Conservation (phyloP, 2,113 vertebrate genomes). For the Nothoprocta perdicaria region DNA sequence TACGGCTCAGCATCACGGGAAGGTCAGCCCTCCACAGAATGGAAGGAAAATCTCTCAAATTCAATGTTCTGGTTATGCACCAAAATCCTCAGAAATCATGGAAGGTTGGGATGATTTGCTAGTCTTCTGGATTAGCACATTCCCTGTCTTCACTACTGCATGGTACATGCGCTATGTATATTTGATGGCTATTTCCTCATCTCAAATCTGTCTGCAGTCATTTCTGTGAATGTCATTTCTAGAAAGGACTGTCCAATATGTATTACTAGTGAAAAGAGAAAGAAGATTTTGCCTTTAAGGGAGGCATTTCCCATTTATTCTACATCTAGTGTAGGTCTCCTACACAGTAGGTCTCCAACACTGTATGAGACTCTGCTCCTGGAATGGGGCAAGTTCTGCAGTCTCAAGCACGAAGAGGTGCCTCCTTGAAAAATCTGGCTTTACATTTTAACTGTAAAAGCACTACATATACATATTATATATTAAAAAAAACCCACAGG, state of each 20-base stretch:
- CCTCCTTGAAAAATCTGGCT: neutral
- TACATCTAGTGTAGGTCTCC: neutral
- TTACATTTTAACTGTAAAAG: neutral
- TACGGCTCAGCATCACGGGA: neutral
- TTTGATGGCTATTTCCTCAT: neutral
- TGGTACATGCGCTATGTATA: neutral
- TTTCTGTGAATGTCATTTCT: neutral
- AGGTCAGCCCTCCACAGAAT: neutral
- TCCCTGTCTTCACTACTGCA: neutral
- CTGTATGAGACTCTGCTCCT: neutral
- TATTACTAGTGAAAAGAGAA: neutral
- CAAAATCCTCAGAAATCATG: neutral
- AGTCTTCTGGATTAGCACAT: neutral
- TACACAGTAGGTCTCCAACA: neutral
- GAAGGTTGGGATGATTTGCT: neutral
- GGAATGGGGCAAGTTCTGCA: neutral
- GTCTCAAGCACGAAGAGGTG: rapidly evolving
- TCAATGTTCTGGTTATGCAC: neutral
- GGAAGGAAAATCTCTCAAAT: neutral
- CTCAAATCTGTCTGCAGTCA: neutral
- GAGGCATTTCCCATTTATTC: neutral
- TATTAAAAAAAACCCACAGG: neutral
- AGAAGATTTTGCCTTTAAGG: neutral
- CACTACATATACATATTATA: neutral
- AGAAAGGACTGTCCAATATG: neutral